Conservation (phyloP, 2,888 invertebrate species). For the Gastrophysa polygoni region DNA sequence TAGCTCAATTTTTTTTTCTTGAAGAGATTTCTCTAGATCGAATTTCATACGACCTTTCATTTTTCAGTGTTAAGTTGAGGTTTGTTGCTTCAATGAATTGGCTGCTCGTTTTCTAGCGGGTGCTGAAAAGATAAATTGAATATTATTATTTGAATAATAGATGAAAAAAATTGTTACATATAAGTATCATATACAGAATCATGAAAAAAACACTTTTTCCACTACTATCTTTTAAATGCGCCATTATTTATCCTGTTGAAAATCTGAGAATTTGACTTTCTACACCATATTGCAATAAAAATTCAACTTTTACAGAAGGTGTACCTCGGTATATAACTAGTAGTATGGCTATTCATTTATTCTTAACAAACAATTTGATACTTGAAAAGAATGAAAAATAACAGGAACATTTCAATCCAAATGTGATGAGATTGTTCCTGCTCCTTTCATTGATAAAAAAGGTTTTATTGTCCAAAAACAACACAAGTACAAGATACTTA, state of each 20-base stretch:
- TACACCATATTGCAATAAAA: neutral
- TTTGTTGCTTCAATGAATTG: no score
- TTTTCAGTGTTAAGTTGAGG: no score
- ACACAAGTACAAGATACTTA: neutral
- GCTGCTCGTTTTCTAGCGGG: no score
- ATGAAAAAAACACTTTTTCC: slow-evolving; percentile 2
- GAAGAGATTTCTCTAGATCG: no score
- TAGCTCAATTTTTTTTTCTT: no score
- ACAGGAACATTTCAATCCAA: neutral
- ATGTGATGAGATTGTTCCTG: slow-evolving; percentile 7
- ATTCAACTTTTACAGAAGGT: neutral
- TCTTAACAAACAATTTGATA: neutral
- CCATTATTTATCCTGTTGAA: slow-evolving; percentile 3
- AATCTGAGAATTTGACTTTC: neutral
- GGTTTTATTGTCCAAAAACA: slow-evolving; percentile 5
- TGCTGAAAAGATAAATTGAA: no score
- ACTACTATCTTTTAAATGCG: neutral
- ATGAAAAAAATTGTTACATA: neutral
- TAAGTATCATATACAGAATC: neutral
- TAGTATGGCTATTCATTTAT: neutral
- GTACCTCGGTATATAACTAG: neutral
- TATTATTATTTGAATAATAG: no score
- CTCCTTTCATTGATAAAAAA: slow-evolving; percentile 4
- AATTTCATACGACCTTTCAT: no score
- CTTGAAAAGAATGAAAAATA: neutral